These are phyloP conservation scores for Neosilurus hyrtlii DNA, from an alignment of 2,797 vertebrate species.

Conservation along the genomic window DNA sequence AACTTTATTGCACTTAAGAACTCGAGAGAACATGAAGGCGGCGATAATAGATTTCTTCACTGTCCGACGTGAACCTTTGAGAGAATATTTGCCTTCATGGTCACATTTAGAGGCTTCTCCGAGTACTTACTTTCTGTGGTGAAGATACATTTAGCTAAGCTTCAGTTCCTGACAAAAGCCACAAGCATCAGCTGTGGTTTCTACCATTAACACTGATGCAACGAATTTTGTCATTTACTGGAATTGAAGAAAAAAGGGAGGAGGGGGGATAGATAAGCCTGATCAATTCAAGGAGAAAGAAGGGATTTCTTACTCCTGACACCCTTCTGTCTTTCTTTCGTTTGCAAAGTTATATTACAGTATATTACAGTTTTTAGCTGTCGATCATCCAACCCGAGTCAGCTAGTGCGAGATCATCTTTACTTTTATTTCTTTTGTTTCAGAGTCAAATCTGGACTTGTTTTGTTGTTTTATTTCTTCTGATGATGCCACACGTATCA, in stretches of 20 bases:
- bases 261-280: slow-evolving; percentile 15
- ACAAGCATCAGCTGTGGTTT: slow-evolving; percentile 44
- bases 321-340: too few species aligned
- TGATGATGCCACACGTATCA: slow-evolving; percentile 60
- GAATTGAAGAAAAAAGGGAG: slow-evolving; percentile 37
- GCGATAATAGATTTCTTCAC: neutral
- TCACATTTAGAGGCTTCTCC: slow-evolving; percentile 19
- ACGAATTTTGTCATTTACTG: slow-evolving; percentile 39
- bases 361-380: neutral
- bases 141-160: slow-evolving; percentile 38
- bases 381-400: neutral
- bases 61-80: neutral
- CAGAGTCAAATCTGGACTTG: slow-evolving; percentile 59
- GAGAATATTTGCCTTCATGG: slow-evolving; percentile 9
- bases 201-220: slow-evolving; percentile 42
- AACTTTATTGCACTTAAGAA: neutral
- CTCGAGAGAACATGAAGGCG: neutral
- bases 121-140: slow-evolving; percentile 19
- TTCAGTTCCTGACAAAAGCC: slow-evolving; percentile 33
- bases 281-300: slow-evolving; percentile 45
- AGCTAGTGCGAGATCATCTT: neutral
- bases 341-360: neutral
- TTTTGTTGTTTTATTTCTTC: slow-evolving; percentile 67
- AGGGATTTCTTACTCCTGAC: neutral
- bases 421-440: neutral